Percentiles rank a stretch among this genome's conserved stretches.
phyloP scores from a whole-genome alignment of 53 echinoderm and acorn worm species.

The Paracentrotus lividus region DNA sequence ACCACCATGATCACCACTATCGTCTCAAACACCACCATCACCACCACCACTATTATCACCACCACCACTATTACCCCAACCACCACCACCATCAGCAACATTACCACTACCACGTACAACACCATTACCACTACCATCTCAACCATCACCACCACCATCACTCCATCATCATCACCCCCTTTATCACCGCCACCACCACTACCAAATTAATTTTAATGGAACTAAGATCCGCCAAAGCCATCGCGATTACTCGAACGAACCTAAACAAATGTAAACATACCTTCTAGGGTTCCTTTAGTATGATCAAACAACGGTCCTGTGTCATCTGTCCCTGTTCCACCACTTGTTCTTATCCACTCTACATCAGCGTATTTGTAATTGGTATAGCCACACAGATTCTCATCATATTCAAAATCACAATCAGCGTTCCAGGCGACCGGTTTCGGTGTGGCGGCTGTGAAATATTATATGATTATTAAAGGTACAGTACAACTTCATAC shows the following conservation, averaged over 20 bases:
- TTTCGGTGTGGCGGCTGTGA: neutral
- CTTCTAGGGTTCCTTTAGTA: conserved; percentile 73
- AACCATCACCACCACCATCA: neutral
- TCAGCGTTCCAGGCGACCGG: conserved; percentile 54
- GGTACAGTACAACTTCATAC: too few relatives aligned
- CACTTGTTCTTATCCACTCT: conserved; percentile 72
- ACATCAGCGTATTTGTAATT: conserved; percentile 53
- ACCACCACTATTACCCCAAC: neutral
- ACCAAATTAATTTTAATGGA: conserved; percentile 24
- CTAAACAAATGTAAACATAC: neutral
- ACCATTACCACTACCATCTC: too few relatives aligned
- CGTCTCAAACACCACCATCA: too few relatives aligned
- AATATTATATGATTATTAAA: too few relatives aligned
- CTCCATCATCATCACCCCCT: neutral
- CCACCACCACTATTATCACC: neutral
- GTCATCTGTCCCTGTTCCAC: conserved; percentile 65
- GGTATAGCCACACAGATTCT: conserved; percentile 73
- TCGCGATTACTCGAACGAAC: conserved; percentile 40
- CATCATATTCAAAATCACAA: conserved; percentile 79
- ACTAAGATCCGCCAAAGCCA: conserved; percentile 11
- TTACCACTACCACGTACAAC: neutral
- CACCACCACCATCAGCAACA: neutral
- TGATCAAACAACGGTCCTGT: conserved; percentile 84
- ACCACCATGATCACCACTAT: neutral
- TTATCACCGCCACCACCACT: neutral